Percentiles rank a stretch among this genome's conserved stretches.
These are phyloP conservation scores for Caradrina clavipalpis DNA, from an alignment of 2,888 invertebrate species.

Conservation along the genomic window DNA sequence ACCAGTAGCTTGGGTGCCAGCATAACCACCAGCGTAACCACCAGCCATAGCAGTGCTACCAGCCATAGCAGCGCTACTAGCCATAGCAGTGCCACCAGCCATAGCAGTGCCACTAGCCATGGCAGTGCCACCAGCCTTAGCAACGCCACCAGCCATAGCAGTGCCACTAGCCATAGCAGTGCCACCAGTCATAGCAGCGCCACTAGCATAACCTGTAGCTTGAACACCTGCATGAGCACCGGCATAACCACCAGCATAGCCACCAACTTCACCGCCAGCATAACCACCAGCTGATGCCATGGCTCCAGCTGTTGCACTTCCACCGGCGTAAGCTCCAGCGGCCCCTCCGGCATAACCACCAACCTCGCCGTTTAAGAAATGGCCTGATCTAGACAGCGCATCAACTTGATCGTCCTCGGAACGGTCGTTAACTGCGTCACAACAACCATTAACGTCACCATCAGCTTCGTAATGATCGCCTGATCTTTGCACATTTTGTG, in stretches of 20 bases:
- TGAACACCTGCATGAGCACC: too few relatives aligned
- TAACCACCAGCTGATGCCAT: neutral
- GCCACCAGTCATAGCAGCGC: too few relatives aligned
- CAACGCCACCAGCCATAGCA: too few relatives aligned
- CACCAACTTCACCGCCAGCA: neutral
- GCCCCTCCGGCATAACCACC: neutral
- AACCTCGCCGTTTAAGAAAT: conserved; percentile 6
- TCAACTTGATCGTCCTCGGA: too few relatives aligned
- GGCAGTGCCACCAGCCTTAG: too few relatives aligned
- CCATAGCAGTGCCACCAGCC: too few relatives aligned
- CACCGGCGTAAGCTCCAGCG: neutral
- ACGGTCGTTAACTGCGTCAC: too few relatives aligned
- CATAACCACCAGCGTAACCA: neutral
- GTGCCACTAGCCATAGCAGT: too few relatives aligned
- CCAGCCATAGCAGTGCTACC: neutral
- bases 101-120: too few relatives aligned
- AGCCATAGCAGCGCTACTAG: too few relatives aligned
- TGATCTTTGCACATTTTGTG: neutral
- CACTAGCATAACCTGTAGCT: neutral
- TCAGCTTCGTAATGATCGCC: neutral
- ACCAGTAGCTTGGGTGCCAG: neutral
- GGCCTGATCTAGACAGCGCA: neutral
- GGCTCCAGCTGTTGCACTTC: neutral
- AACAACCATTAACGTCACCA: neutral
- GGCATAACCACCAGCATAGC: neutral